A percentile compares a stretch with the other conserved stretches of the same genome.
phyloP scores from a whole-genome alignment of 2,113 vertebrate species.

The Catharus minimus region DNA sequence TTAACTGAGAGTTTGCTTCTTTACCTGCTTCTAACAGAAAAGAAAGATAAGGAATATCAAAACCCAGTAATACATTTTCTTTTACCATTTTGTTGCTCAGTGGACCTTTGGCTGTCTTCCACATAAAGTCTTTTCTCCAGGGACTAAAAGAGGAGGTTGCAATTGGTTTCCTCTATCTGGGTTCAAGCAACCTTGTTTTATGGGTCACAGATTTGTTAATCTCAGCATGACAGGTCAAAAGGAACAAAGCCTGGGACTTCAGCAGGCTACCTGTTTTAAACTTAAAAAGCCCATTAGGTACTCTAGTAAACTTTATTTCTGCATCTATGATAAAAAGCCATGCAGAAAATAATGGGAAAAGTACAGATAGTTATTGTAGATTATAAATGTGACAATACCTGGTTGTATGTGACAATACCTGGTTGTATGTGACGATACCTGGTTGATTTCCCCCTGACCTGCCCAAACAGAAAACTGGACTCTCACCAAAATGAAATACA shows the following conservation, averaged over 20 bases:
- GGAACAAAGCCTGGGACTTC: conserved; percentile 21
- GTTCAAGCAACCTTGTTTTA: conserved; percentile 32
- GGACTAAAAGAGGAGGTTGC: conserved; percentile 6
- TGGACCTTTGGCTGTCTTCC: conserved; percentile 21
- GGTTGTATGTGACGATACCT: neutral
- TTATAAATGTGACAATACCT: neutral
- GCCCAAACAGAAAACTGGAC: neutral
- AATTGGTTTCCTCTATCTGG: conserved; percentile 2
- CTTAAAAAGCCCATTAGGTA: neutral
- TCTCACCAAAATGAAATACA: neutral
- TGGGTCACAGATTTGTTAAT: conserved; percentile 55
- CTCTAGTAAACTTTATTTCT: neutral
- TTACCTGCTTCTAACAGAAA: neutral
- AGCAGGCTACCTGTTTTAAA: conserved; percentile 2
- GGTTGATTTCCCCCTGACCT: accelerated
- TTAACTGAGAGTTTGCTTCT: neutral
- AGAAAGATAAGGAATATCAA: conserved; percentile 19
- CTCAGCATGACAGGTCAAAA: conserved; percentile 22
- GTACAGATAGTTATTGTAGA: neutral
- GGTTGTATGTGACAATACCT: neutral
- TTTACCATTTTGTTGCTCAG: conserved; percentile 2
- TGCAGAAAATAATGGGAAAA: neutral
- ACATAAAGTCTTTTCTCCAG: neutral
- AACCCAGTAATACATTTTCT: neutral
- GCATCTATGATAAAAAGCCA: neutral